Evolutionary conservation across 2,888 invertebrate genomes (phyloP).

Genomic region (Eupeodes latifasciatus): DNA sequence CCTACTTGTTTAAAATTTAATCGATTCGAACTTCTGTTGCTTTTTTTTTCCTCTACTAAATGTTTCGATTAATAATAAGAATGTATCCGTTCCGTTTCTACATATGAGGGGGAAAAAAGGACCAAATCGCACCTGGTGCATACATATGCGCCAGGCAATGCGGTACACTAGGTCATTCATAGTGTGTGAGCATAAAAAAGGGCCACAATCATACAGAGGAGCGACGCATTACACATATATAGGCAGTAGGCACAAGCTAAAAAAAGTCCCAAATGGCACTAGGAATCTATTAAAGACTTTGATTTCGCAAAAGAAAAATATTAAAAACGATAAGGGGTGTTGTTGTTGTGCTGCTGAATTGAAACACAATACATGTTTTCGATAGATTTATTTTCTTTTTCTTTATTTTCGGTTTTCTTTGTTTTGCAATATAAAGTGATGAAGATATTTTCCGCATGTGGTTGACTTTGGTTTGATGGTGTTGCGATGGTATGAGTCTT

Average conservation of each 20-base stretch:
- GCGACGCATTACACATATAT: conserved; percentile 38
- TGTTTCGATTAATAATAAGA: conserved; percentile 48
- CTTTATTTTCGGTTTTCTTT: conserved; percentile 30
- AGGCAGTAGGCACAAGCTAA: conserved; percentile 36
- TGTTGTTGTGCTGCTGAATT: conserved; percentile 10
- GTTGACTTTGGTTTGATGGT: conserved; percentile 40
- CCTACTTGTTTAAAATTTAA: conserved; percentile 64
- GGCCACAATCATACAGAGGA: neutral
- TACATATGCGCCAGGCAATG: conserved; percentile 57
- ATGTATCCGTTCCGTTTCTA: conserved; percentile 7
- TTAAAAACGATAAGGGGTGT: conserved; percentile 54
- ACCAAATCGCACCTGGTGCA: conserved; percentile 71
- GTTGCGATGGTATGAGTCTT: conserved; percentile 7
- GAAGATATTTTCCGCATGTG: conserved; percentile 45
- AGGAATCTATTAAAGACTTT: conserved; percentile 72
- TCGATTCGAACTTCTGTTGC: conserved; percentile 72
- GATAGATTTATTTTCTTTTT: conserved; percentile 61
- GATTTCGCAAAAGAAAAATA: conserved; percentile 62
- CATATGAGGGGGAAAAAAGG: conserved; percentile 33
- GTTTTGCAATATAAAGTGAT: conserved; percentile 38
- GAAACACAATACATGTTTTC: conserved; percentile 68
- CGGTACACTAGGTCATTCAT: conserved; percentile 48
- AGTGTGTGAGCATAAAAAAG: neutral
- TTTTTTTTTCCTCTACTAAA: conserved; percentile 46
- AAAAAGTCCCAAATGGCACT: conserved; percentile 71